A percentile compares a stretch with the other conserved stretches of the same genome.
These are phyloP conservation scores for Achroia grisella DNA, from an alignment of 1,140 invertebrate genomes.

Conservation along the genomic window DNA sequence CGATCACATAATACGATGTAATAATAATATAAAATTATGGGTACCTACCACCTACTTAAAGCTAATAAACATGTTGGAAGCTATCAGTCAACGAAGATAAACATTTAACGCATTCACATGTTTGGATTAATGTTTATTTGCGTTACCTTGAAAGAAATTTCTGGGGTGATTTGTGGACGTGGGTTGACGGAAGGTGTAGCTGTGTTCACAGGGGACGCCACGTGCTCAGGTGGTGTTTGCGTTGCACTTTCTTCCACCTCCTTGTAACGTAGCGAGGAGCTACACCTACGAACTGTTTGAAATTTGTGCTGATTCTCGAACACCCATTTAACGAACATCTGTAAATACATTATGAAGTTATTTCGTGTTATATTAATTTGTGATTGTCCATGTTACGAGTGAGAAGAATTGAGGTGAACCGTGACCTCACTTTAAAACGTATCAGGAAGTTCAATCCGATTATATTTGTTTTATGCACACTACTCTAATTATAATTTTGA, in stretches of 20 bases:
- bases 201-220: slow-evolving; percentile 13
- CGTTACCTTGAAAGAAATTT: slow-evolving; percentile 56
- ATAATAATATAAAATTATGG: too few relatives aligned
- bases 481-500: too few relatives aligned
- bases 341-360: neutral
- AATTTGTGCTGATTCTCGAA: slow-evolving; percentile 76
- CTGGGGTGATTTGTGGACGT: slow-evolving; percentile 41
- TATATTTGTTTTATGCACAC: too few relatives aligned
- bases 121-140: neutral
- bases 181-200: slow-evolving; percentile 22
- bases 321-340: slow-evolving; percentile 74
- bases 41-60: too few relatives aligned
- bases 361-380: too few relatives aligned
- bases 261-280: slow-evolving; percentile 63
- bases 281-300: slow-evolving; percentile 62
- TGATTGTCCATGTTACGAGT: too few relatives aligned
- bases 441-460: too few relatives aligned
- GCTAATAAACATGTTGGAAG: slow-evolving; percentile 3
- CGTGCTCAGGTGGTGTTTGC: slow-evolving; percentile 18
- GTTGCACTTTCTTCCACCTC: slow-evolving; percentile 52
- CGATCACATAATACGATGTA: too few relatives aligned
- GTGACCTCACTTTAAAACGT: too few relatives aligned
- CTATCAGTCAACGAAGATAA: neutral
- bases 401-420: too few relatives aligned
- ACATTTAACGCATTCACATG: neutral